Evolutionary conservation across 2,797 vertebrate genomes (phyloP).

Genomic region (Babyrousa celebensis): DNA sequence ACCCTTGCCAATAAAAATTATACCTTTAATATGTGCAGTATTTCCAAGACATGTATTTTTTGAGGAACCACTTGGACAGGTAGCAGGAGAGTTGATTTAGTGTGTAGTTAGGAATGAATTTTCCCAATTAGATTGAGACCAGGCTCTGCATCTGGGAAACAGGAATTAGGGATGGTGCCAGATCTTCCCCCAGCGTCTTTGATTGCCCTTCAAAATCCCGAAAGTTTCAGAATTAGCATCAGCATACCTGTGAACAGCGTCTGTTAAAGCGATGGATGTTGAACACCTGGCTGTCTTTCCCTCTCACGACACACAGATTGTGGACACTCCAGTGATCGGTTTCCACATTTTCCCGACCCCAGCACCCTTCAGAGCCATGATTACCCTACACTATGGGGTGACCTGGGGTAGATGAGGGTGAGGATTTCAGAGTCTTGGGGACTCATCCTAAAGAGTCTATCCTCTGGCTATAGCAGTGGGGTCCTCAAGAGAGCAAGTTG

Average conservation of each 20-base stretch:
- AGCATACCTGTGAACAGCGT: accelerated
- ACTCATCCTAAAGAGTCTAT: neutral
- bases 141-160: neutral
- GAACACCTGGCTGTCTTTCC: neutral
- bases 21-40: neutral
- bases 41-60: neutral
- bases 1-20: neutral
- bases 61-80: neutral
- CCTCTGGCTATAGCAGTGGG: too few species aligned
- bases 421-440: neutral
- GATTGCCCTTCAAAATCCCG: constrained; percentile 18
- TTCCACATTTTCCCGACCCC: neutral
- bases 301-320: neutral
- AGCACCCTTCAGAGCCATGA: neutral
- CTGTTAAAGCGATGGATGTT: accelerated
- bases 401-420: too few species aligned
- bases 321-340: neutral
- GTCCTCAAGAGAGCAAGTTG: neutral
- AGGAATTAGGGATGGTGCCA: neutral
- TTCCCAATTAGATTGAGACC: constrained; percentile 55
- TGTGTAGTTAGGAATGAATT: constrained; percentile 62
- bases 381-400: too few species aligned
- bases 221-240: neutral
- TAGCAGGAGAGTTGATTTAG: constrained; percentile 28
- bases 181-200: neutral